Evolutionary conservation across 2,797 vertebrate genomes (phyloP).

Genomic region (Paratrypauchen microcephalus): DNA sequence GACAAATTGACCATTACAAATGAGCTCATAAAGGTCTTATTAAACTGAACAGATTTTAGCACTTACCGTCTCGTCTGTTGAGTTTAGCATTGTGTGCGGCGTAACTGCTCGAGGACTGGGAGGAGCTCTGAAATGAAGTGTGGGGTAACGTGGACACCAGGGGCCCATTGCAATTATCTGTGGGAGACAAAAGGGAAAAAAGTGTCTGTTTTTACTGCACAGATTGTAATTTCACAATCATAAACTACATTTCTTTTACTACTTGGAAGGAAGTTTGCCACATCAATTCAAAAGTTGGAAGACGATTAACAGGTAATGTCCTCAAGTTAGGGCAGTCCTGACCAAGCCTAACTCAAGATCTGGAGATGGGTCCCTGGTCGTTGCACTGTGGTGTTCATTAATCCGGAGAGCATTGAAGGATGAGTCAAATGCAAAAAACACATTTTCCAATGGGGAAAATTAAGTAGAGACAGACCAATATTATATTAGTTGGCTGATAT

Average conservation of each 20-base stretch:
- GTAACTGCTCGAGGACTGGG: slow-evolving; percentile 85
- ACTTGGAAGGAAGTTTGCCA: background rate
- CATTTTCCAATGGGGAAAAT: no score
- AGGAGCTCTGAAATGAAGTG: slow-evolving; percentile 89
- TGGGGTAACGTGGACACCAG: slow-evolving; percentile 82
- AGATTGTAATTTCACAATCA: background rate
- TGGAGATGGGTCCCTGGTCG: no score
- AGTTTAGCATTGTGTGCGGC: slow-evolving; percentile 89
- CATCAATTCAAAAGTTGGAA: background rate
- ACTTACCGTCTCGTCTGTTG: slow-evolving; percentile 93
- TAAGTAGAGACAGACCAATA: no score
- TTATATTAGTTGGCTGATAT: no score
- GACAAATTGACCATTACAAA: background rate
- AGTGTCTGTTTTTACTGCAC: background rate
- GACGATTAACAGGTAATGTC: background rate
- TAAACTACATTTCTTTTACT: background rate
- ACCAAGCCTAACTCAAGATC: no score
- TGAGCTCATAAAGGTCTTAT: background rate
- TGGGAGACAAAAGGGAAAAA: slow-evolving; percentile 27
- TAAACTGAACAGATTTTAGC: background rate
- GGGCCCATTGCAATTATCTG: slow-evolving; percentile 91
- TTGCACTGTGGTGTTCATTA: no score
- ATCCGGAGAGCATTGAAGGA: no score
- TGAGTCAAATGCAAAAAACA: no score
- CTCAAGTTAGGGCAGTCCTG: no score